phyloP scores from a whole-genome alignment of 2,888 invertebrate genomes.

The Zeuzera pyrina region DNA sequence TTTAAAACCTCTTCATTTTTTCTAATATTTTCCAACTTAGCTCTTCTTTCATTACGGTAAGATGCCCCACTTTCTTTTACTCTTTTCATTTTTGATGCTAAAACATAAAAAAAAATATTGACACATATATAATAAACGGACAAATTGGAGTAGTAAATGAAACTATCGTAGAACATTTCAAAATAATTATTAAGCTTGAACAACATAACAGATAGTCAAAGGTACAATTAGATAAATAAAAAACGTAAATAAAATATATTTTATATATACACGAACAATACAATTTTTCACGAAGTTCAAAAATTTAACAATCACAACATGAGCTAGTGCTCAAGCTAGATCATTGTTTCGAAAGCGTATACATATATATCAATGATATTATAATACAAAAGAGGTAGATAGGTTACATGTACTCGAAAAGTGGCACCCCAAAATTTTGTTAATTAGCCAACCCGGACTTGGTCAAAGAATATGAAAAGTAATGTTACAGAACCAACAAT shows the following conservation, averaged over 20 bases:
- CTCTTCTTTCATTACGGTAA: slow-evolving; percentile 6
- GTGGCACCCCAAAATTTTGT: no score
- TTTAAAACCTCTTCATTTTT: slow-evolving; percentile 3
- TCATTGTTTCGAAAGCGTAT: no score
- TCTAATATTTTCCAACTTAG: slow-evolving; percentile 4
- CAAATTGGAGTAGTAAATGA: not conserved
- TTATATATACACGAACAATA: not conserved
- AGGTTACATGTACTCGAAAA: no score
- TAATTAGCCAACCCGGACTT: no score
- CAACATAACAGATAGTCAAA: slow-evolving; percentile 1
- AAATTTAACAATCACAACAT: slow-evolving; percentile 1
- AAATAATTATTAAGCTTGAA: slow-evolving; percentile 1
- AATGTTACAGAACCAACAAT: no score
- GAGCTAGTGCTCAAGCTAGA: not conserved
- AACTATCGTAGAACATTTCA: slow-evolving; percentile 2
- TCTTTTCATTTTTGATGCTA: slow-evolving; percentile 1
- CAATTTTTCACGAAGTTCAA: slow-evolving; percentile 1
- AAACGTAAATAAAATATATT: not conserved
- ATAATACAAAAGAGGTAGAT: no score
- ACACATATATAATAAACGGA: not conserved
- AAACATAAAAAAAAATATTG: slow-evolving; percentile 1
- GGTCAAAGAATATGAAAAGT: no score
- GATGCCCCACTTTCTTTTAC: slow-evolving; percentile 4
- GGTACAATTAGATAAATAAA: slow-evolving; percentile 1
- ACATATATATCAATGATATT: no score